These are phyloP conservation scores for Anoplopoma fimbria DNA, from an alignment of 2,113 vertebrate species.

Conservation along the genomic window DNA sequence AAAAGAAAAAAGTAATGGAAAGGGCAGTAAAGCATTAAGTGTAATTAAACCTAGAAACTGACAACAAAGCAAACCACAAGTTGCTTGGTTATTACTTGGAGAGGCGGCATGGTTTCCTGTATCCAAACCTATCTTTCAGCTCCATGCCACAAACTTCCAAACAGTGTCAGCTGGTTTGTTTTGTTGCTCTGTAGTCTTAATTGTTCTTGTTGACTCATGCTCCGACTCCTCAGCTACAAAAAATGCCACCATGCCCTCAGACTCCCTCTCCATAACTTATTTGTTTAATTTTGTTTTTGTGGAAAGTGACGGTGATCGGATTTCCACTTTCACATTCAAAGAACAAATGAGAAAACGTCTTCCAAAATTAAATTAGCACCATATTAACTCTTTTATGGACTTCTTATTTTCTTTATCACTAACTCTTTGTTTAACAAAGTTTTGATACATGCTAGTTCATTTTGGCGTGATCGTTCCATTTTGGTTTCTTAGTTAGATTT, in stretches of 20 bases:
- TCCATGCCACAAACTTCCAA: conserved; percentile 61
- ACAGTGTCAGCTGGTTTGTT: conserved; percentile 64
- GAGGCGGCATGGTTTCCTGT: conserved; percentile 41
- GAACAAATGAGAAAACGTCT: conserved; percentile 42
- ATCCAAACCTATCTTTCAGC: conserved; percentile 45
- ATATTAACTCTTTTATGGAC: conserved; percentile 13
- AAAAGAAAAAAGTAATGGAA: conserved; percentile 35
- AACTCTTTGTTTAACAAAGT: not conserved
- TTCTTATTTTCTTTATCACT: not conserved
- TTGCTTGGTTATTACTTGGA: conserved; percentile 51
- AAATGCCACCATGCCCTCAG: conserved; percentile 36
- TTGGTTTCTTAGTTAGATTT: not conserved
- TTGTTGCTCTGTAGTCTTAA: conserved; percentile 62
- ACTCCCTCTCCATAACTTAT: conserved; percentile 12
- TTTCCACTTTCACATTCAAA: conserved; percentile 54
- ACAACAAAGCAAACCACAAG: conserved; percentile 62
- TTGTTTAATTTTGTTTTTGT: conserved; percentile 54
- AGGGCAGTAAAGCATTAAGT: conserved; percentile 34
- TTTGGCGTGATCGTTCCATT: not conserved
- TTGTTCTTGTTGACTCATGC: conserved; percentile 66
- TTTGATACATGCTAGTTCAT: not conserved
- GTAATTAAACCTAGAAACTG: conserved; percentile 61
- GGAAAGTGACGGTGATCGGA: conserved; percentile 49
- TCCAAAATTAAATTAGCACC: conserved; percentile 33
- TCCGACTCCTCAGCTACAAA: conserved; percentile 46